Evolutionary conservation across 2,888 invertebrate genomes (phyloP).

Genomic region (Himalopsyche tibetana): DNA sequence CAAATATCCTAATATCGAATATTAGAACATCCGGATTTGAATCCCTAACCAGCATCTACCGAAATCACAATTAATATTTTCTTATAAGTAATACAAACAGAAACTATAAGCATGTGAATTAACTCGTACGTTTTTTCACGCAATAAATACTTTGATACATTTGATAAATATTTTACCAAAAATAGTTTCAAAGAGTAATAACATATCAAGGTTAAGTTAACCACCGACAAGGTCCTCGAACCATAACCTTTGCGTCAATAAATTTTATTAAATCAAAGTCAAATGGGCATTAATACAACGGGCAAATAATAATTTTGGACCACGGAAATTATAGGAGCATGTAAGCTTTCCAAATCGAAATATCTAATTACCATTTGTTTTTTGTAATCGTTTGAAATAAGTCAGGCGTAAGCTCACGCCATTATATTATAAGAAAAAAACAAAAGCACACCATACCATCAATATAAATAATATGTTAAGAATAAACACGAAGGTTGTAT

Average conservation of each 20-base stretch:
- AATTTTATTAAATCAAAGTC: slow-evolving; percentile 27
- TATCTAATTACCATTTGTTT: slow-evolving; percentile 34
- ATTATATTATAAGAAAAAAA: background rate
- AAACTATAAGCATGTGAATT: too few relatives aligned
- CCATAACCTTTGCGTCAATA: background rate
- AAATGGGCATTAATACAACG: background rate
- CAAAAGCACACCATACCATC: background rate
- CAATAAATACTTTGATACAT: too few relatives aligned
- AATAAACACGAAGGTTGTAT: slow-evolving; percentile 6
- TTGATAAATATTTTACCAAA: too few relatives aligned
- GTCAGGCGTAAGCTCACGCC: slow-evolving; percentile 18
- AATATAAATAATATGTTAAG: slow-evolving; percentile 10
- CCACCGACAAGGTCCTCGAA: background rate
- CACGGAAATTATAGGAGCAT: slow-evolving; percentile 26
- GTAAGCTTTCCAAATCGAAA: slow-evolving; percentile 19
- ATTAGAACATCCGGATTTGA: too few relatives aligned
- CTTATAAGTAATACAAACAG: too few relatives aligned
- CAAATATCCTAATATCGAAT: too few relatives aligned
- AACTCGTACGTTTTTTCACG: too few relatives aligned
- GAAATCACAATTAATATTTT: too few relatives aligned
- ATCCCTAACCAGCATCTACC: too few relatives aligned
- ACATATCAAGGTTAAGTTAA: slow-evolving; percentile 1
- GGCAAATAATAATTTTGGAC: slow-evolving; percentile 4
- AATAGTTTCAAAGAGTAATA: background rate
- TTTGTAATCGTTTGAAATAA: slow-evolving; percentile 35